A percentile compares a stretch with the other conserved stretches of the same genome.
Conservation (phyloP, 1,140 invertebrate species). For the Kradibia gibbosae region DNA sequence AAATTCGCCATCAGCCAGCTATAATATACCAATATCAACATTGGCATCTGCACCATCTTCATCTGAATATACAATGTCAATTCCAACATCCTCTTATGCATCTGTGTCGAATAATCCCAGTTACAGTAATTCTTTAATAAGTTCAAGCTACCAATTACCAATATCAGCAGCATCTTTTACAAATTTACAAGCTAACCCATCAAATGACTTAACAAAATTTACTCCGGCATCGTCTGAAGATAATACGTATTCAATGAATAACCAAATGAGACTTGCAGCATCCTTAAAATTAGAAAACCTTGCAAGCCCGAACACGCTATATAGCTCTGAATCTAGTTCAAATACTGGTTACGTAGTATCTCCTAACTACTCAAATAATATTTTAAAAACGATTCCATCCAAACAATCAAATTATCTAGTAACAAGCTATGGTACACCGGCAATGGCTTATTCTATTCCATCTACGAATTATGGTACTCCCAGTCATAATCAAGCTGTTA, state of each 20-base stretch:
- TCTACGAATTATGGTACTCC: conserved; percentile 48
- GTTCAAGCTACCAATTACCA: conserved; percentile 62
- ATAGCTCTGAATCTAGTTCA: conserved; percentile 7
- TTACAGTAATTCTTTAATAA: conserved; percentile 56
- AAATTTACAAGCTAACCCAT: conserved; percentile 47
- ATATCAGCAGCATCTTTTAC: conserved; percentile 57
- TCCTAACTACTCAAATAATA: conserved; percentile 45
- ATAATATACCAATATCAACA: conserved; percentile 46
- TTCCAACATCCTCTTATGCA: conserved; percentile 50
- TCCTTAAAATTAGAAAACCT: conserved; percentile 49
- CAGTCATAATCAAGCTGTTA: conserved; percentile 20
- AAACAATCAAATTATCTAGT: conserved; percentile 4
- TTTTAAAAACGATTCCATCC: neutral
- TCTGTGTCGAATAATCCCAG: conserved; percentile 52
- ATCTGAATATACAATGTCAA: conserved; percentile 25
- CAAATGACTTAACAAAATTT: conserved; percentile 53
- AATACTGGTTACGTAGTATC: neutral
- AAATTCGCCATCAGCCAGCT: conserved; percentile 54
- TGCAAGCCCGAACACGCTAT: conserved; percentile 38
- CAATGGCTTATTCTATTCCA: conserved; percentile 30
- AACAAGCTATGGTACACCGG: conserved; percentile 48
- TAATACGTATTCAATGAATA: conserved; percentile 53
- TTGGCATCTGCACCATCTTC: conserved; percentile 29
- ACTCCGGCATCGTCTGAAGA: conserved; percentile 58
- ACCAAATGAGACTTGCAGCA: conserved; percentile 20